Evolutionary conservation across 2,888 invertebrate species (phyloP).

Genomic region (Actias luna): DNA sequence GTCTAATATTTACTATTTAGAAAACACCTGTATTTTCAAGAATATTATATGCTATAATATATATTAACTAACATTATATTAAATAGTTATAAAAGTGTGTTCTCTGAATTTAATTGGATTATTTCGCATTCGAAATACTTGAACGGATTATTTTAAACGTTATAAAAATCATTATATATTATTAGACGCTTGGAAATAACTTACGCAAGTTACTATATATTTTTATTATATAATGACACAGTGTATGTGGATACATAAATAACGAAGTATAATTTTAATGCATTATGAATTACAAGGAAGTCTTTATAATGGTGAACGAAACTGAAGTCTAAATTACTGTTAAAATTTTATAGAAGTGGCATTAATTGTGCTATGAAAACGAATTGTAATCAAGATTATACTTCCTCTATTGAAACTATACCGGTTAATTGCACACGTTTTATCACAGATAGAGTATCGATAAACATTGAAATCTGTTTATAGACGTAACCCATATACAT

Average conservation of each 20-base stretch:
- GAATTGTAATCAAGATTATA: neutral
- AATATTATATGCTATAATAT: neutral
- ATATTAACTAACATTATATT: neutral
- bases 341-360: neutral
- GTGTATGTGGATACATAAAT: neutral
- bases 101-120: neutral
- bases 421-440: neutral
- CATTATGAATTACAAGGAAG: neutral
- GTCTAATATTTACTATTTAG: constrained; percentile 22
- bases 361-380: neutral
- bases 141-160: neutral
- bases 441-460: neutral
- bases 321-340: neutral
- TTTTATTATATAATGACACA: neutral
- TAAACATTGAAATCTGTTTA: neutral
- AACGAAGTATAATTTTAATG: neutral
- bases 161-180: neutral
- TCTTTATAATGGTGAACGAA: neutral
- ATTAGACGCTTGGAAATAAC: neutral
- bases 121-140: neutral
- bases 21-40: constrained; percentile 14
- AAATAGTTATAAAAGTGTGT: neutral
- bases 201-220: neutral
- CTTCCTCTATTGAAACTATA: neutral
- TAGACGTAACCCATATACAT: neutral